Percentiles rank a stretch among this genome's conserved stretches.
Evolutionary conservation across 2,888 invertebrate species (phyloP).

Genomic region (Odiellus spinosus): DNA sequence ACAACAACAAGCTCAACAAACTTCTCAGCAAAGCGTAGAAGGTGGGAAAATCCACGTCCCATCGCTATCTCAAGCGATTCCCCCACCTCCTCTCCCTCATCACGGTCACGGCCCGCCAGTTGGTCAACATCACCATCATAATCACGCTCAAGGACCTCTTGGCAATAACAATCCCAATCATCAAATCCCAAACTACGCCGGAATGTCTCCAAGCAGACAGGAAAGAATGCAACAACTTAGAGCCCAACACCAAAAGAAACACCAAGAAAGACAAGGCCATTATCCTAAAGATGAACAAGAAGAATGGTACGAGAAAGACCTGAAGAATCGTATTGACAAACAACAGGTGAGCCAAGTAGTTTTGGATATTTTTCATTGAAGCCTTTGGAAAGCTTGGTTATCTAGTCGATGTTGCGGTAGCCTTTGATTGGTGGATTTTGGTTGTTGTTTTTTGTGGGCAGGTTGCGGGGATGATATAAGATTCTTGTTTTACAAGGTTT

Average conservation of each 20-base stretch:
- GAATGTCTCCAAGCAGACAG: slow-evolving; percentile 15
- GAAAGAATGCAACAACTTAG: slow-evolving; percentile 38
- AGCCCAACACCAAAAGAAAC: slow-evolving; percentile 39
- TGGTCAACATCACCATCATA: neutral
- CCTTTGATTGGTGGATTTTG: too few relatives aligned
- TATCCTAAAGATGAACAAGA: slow-evolving; percentile 40
- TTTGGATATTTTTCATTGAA: too few relatives aligned
- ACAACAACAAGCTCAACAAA: neutral
- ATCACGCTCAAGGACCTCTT: neutral
- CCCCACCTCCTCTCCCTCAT: neutral
- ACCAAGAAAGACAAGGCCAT: slow-evolving; percentile 41
- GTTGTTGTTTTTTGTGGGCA: too few relatives aligned
- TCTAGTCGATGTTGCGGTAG: too few relatives aligned
- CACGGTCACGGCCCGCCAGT: too few relatives aligned
- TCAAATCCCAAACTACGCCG: too few relatives aligned
- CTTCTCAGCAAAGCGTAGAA: neutral
- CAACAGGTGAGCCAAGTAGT: neutral
- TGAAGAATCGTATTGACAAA: slow-evolving; percentile 9
- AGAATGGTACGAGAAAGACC: slow-evolving; percentile 14
- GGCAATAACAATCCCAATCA: neutral
- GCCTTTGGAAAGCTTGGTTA: too few relatives aligned
- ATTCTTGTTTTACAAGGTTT: too few relatives aligned
- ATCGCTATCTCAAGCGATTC: slow-evolving; percentile 1
- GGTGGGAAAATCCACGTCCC: neutral
- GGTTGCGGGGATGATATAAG: too few relatives aligned